A percentile compares a stretch with the other conserved stretches of the same genome.
Conservation (phyloP, 92 coral and sea anemone genomes). For the Metridium senile region DNA sequence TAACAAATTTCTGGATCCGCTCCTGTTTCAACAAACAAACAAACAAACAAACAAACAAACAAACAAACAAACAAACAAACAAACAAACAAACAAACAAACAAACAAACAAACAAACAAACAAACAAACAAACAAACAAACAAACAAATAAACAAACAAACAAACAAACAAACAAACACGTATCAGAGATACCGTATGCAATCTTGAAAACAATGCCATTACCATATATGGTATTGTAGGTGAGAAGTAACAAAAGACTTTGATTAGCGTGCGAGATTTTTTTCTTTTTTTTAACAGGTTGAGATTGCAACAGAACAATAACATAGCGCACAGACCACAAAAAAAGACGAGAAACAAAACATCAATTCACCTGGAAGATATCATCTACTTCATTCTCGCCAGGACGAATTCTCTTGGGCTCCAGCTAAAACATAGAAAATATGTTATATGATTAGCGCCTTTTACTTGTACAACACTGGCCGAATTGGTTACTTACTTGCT, state of each 20-base stretch:
- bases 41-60: background rate
- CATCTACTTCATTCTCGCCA: slow-evolving; percentile 10
- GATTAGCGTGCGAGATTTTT: too few relatives aligned
- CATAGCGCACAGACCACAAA: too few relatives aligned
- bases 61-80: background rate
- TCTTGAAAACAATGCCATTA: too few relatives aligned
- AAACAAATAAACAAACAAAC: background rate
- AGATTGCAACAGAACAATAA: too few relatives aligned
- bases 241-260: too few relatives aligned
- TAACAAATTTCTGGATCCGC: too few relatives aligned
- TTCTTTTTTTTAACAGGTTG: too few relatives aligned
- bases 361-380: slow-evolving; percentile 23
- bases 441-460: too few relatives aligned
- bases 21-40: background rate
- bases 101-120: background rate
- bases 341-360: background rate
- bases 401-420: slow-evolving; percentile 39
- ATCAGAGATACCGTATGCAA: too few relatives aligned
- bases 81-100: background rate
- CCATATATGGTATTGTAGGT: too few relatives aligned
- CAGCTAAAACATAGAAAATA: slow-evolving; percentile 7
- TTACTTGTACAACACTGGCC: too few relatives aligned
- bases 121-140: background rate
- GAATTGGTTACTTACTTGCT: slow-evolving; percentile 69
- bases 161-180: background rate